phyloP scores from a whole-genome alignment of 2,888 invertebrate species.

The Automeris io region DNA sequence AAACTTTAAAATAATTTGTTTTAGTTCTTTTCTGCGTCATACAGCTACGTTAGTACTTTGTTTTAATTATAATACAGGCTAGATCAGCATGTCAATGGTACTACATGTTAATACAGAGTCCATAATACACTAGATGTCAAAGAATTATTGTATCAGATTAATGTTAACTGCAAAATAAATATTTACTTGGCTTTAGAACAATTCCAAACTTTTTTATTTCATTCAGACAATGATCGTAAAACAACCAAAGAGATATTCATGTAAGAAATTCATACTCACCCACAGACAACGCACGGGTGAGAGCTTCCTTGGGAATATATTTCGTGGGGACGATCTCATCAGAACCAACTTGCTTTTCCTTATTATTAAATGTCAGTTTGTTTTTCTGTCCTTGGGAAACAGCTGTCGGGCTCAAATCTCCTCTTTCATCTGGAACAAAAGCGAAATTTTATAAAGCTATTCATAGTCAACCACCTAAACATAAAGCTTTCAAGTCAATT shows the following conservation, averaged over 20 bases:
- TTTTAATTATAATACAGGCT: too few relatives aligned
- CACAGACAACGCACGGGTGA: slow-evolving; percentile 14
- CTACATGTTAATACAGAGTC: too few relatives aligned
- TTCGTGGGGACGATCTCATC: slow-evolving; percentile 29
- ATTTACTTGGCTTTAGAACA: too few relatives aligned
- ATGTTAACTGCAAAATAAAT: too few relatives aligned
- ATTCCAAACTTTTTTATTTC: neutral
- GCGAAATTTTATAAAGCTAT: neutral
- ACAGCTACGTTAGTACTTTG: too few relatives aligned
- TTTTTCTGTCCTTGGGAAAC: slow-evolving; percentile 18
- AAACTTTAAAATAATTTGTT: too few relatives aligned
- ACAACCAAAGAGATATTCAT: neutral
- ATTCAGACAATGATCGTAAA: neutral
- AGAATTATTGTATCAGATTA: too few relatives aligned
- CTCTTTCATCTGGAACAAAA: slow-evolving; percentile 46
- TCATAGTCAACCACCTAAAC: too few relatives aligned
- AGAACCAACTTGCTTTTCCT: slow-evolving; percentile 17
- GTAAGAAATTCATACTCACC: slow-evolving; percentile 19
- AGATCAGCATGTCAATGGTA: too few relatives aligned
- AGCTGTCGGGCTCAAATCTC: slow-evolving; percentile 32
- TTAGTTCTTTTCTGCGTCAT: too few relatives aligned
- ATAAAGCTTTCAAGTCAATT: too few relatives aligned
- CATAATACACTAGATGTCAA: too few relatives aligned
- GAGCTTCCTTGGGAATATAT: slow-evolving; percentile 26
- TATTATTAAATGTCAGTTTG: slow-evolving; percentile 32